Conservation (phyloP, 2,888 invertebrate genomes). For the Phengaris alcon region DNA sequence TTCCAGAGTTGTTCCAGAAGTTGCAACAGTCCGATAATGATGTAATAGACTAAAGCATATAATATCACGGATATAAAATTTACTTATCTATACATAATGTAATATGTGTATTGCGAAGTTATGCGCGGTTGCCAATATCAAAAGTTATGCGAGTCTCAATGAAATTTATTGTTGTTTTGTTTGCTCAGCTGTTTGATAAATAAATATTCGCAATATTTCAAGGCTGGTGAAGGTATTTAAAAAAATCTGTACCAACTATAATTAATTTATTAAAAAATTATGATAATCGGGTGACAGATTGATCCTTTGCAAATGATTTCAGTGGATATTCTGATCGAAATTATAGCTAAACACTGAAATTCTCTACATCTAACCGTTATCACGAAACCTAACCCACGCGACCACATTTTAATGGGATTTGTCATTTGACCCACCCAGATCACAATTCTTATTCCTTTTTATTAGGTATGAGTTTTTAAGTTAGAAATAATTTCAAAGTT, state of each 20-base stretch:
- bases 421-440: no score
- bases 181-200: constrained; percentile 27
- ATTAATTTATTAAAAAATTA: no score
- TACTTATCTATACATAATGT: constrained; percentile 6
- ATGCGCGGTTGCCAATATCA: neutral
- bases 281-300: neutral
- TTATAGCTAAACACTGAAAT: no score
- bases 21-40: neutral
- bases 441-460: no score
- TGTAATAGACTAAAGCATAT: neutral
- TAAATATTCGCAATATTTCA: constrained; percentile 23
- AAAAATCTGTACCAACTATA: neutral
- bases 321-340: neutral
- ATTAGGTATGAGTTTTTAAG: no score
- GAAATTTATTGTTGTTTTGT: constrained; percentile 21
- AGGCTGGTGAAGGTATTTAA: neutral
- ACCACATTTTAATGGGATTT: no score
- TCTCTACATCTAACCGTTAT: no score
- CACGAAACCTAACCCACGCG: no score
- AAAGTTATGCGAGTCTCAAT: neutral
- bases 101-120: constrained; percentile 20
- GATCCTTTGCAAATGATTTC: neutral
- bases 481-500: no score
- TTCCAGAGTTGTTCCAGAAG: neutral
- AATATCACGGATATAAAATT: neutral